Evolutionary conservation across 1,140 invertebrate genomes (phyloP), one percentile per base, ranked within the genome.

Genomic region (Akabosia matsudoensis): DNA sequence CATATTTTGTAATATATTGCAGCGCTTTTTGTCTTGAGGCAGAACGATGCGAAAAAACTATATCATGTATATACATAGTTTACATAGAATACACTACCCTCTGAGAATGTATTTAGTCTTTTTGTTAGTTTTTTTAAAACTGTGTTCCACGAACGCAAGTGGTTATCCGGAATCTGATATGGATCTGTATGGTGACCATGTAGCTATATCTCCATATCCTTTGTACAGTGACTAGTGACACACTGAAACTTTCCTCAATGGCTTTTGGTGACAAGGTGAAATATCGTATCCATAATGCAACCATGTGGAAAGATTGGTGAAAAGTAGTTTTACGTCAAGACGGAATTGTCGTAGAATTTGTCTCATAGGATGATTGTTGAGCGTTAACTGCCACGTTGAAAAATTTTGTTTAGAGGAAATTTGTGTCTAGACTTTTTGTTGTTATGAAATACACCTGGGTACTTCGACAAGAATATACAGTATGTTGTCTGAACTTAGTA

Each of bases 301-400:
- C 28, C 61, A 67, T 67, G 61, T 31, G 61, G 61, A 67, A 67
- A 67, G 26, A 67, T 67, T 67, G 54, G 10, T 56, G 24, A 45
- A 56, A 56, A 56, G n/a, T 45, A 45, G 37, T 45, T 10, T 7
- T 45, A 45, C 7, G 7, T 18, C 18, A 7, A 45, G 18, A 45
- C 18, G 7, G 18, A 45, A 45, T 45, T 45, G 37, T 18, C n/a
- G n/a, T n/a, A n/a, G n/a, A 45, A 45, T 18, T 10, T 45, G 37
- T 7, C 37, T 45, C 18, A 45, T 45, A 18, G 37, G 18, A 45
- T n/a, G n/a, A 45, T 10, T 18, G 37, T 45, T 10, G 18, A 45
- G 37, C 7, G 18, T 45, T 45, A 45, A 45, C 37, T 18, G 37
- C 18, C n/a, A n/a, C n/a, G n/a, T n/a, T n/a, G n/a, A n/a, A n/a